Base-by-base conservation (phyloP, 2,113 vertebrate genomes). In the Chaetorhynchus papuensis region DNA sequence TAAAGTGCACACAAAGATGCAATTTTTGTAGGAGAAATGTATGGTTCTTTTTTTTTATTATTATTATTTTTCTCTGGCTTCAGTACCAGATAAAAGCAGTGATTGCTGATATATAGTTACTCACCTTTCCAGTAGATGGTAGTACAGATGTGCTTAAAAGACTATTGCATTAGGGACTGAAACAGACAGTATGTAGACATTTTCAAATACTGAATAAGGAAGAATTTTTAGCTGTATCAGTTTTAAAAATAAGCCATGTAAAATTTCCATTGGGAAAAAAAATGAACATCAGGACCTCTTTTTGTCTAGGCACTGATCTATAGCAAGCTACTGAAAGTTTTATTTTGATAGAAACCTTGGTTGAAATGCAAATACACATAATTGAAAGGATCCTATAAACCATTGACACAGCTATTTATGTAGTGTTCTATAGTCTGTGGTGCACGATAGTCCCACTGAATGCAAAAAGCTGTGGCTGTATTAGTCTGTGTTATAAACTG, bases 51-150 rank as follows among this genome's bases (percentile, higher is more conserved):
- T 83, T 11, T 23, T 3, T 17, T 17, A 19, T 54, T 24, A 23
- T 30, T 44, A 33, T n/a, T 61, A 39, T 64, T 75, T 89, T 50
- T 56, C 37, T 60, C 44, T 70, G 27, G 13, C 4, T 79, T 87
- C 83, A 44, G 39, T 24, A 86, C 77, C 35, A 86, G 90, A 89
- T 39, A 49, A 45, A 82, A 95, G 66, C 35, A 57, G 59, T n/a
- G 64, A 97, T 88, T 95, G 49, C 83, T 92, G 84, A 87, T 94
- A 91, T 83, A 96, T 95, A 95, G 91, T 97, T 97, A 96, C 94
- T 93, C 97, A 97, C 96, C 96, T 98, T 98, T 98, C 98, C 97
- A 98, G 97, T 95, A 98, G 97, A 98, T 98, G 97, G 97, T 98
- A 96, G 97, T 89, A 95, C 97, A 98, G 98, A 98, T 98, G 97